phyloP scores from a whole-genome alignment of 2,113 vertebrate genomes.

The Gymnogyps californianus region DNA sequence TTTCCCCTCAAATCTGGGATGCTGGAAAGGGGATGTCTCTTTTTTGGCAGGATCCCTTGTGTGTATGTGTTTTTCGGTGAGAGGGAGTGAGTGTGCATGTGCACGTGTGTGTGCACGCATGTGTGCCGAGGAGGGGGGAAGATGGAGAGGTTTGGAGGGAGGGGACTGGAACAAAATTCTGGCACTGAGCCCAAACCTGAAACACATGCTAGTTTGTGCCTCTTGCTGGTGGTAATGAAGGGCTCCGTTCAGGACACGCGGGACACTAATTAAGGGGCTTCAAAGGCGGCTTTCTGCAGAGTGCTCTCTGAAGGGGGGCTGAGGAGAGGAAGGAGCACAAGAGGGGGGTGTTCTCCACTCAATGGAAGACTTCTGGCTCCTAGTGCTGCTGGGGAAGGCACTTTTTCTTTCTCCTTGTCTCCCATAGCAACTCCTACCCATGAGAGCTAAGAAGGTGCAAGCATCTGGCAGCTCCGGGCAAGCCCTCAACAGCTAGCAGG shows the following conservation, averaged over 20 bases:
- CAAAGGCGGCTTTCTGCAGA: constrained; percentile 60
- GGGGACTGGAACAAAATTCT: constrained; percentile 33
- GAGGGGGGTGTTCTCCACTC: constrained; percentile 55
- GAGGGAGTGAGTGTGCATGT: background rate
- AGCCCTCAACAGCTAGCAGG: background rate
- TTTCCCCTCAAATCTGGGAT: background rate
- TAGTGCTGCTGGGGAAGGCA: constrained; percentile 48
- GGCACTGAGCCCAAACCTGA: constrained; percentile 3
- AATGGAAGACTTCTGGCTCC: constrained; percentile 56
- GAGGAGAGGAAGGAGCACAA: constrained; percentile 54
- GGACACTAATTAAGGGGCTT: constrained; percentile 70
- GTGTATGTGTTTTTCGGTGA: background rate
- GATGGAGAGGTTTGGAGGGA: background rate
- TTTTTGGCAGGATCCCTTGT: background rate
- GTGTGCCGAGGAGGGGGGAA: background rate
- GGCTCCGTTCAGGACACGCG: constrained; percentile 60
- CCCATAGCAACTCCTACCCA: constrained; percentile 66
- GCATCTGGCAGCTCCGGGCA: constrained; percentile 21
- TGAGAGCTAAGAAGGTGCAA: constrained; percentile 48
- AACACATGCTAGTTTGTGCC: constrained; percentile 62
- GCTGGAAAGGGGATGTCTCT: background rate
- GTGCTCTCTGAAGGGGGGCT: constrained; percentile 49
- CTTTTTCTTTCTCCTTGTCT: constrained; percentile 50
- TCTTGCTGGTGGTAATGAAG: constrained; percentile 61
- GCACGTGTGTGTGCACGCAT: background rate